These are phyloP conservation scores for Heliconius ethilla DNA, from an alignment of 2,888 invertebrate genomes.

Conservation along the genomic window DNA sequence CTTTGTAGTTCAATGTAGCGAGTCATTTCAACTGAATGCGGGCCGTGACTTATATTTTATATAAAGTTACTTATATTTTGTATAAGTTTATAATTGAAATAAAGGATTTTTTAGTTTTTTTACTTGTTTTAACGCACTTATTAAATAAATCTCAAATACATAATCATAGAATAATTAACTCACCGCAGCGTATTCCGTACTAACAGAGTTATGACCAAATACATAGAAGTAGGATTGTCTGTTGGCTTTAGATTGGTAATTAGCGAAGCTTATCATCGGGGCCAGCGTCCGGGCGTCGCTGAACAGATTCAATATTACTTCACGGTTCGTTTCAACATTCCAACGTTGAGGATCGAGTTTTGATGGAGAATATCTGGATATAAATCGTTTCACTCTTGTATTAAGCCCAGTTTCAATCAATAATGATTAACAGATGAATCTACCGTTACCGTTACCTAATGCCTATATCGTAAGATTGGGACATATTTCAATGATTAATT, in stretches of 20 bases:
- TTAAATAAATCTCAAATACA: neutral
- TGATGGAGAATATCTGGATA: constrained; percentile 80
- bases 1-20: constrained; percentile 25
- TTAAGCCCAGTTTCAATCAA: too few species aligned
- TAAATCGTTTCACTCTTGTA: neutral
- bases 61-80: neutral
- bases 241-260: constrained; percentile 88
- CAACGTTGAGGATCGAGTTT: constrained; percentile 82
- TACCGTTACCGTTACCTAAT: too few species aligned
- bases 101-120: too few species aligned
- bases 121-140: neutral
- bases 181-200: constrained; percentile 89
- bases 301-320: constrained; percentile 92
- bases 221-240: constrained; percentile 93
- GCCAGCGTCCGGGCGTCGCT: constrained; percentile 94
- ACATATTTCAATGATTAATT: too few species aligned
- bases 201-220: constrained; percentile 91
- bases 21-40: constrained; percentile 19
- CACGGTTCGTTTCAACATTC: constrained; percentile 84
- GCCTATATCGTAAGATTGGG: too few species aligned
- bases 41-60: constrained; percentile 6
- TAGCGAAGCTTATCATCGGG: constrained; percentile 88
- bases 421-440: too few species aligned
- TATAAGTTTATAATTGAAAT: too few species aligned
- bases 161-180: constrained; percentile 60